Conservation (phyloP, 2,888 invertebrate genomes). For the Dryomyza anilis region DNA sequence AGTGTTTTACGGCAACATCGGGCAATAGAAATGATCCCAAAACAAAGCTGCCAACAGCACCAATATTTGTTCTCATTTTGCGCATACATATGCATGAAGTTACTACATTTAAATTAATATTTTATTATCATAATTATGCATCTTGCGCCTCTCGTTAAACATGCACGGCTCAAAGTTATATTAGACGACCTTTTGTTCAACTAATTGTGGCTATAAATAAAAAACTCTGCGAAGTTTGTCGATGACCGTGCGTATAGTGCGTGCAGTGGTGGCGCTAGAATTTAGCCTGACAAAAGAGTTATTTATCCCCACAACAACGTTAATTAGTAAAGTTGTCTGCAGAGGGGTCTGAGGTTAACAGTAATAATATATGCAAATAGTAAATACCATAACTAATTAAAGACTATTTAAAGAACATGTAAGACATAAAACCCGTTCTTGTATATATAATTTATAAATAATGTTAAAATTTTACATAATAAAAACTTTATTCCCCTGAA, state of each 20-base stretch:
- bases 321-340: too few species aligned
- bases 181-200: slow-evolving; percentile 17
- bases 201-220: slow-evolving; percentile 15
- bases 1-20: not conserved
- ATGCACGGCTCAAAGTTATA: not conserved
- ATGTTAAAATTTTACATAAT: too few species aligned
- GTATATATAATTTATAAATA: too few species aligned
- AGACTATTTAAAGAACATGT: too few species aligned
- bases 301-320: too few species aligned
- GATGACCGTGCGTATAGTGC: not conserved
- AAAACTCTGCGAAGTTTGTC: not conserved
- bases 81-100: slow-evolving; percentile 4
- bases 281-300: not conserved
- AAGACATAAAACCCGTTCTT: too few species aligned
- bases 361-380: too few species aligned
- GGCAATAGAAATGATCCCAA: too few species aligned
- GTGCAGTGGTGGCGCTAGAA: slow-evolving; percentile 5
- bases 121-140: slow-evolving; percentile 59
- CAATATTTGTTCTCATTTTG: slow-evolving; percentile 12
- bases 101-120: slow-evolving; percentile 54
- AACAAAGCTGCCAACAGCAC: not conserved
- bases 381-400: too few species aligned
- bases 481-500: too few species aligned
- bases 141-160: slow-evolving; percentile 37
- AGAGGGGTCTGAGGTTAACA: too few species aligned